A percentile compares a stretch with the other conserved stretches of the same genome.
These are phyloP conservation scores for Centruroides vittatus DNA, from an alignment of 1,140 invertebrate species.

Conservation along the genomic window DNA sequence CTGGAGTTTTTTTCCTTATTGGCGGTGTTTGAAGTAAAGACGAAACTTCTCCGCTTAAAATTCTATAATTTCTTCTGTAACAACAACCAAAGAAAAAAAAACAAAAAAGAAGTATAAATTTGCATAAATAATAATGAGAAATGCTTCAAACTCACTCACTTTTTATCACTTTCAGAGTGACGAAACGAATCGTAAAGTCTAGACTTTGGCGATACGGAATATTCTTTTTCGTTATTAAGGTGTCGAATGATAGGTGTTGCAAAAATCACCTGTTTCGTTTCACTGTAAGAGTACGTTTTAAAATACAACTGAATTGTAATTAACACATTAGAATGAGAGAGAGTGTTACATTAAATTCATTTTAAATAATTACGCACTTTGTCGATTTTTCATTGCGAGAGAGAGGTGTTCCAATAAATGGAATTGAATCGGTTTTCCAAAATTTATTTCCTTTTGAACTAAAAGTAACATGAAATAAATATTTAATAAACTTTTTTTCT, in stretches of 20 bases:
- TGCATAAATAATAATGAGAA: neutral
- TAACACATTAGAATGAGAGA: too few species aligned
- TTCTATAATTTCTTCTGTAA: constrained; percentile 1
- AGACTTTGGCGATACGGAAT: constrained; percentile 3
- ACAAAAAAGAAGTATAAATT: neutral
- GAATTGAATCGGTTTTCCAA: neutral
- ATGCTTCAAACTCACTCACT: neutral
- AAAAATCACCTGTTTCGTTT: neutral
- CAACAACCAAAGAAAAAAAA: neutral
- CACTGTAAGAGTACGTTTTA: neutral
- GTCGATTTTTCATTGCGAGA: neutral
- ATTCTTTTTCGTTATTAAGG: constrained; percentile 1
- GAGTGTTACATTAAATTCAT: neutral
- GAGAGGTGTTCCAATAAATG: constrained; percentile 5
- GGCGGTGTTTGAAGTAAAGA: constrained; percentile 10
- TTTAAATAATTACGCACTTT: neutral
- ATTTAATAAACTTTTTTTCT: neutral
- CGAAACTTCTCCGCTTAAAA: constrained; percentile 7
- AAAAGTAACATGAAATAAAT: neutral
- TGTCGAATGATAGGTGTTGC: neutral
- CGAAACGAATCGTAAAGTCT: constrained; percentile 7
- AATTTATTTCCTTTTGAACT: neutral
- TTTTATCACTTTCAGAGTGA: constrained; percentile 1
- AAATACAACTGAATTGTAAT: too few species aligned
- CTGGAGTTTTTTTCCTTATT: constrained; percentile 1